These are phyloP conservation scores for Tupaia chinensis DNA, from an alignment of 2,113 vertebrate species.

Conservation along the genomic window DNA sequence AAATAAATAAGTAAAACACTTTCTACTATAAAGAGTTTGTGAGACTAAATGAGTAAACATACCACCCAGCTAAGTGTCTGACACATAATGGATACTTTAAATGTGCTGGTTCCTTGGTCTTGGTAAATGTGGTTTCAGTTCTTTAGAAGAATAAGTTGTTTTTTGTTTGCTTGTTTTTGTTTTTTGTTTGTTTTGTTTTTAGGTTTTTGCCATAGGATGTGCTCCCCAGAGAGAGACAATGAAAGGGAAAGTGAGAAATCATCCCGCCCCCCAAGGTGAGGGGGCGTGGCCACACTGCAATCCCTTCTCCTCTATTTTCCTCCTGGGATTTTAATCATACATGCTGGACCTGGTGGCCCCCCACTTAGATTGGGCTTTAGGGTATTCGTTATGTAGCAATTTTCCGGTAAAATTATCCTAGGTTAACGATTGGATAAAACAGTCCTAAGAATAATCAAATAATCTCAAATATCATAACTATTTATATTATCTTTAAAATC, in stretches of 20 bases:
- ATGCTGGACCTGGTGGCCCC: no score
- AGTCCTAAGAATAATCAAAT: slow-evolving; percentile 10
- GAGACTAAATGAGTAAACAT: neutral
- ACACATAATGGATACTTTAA: neutral
- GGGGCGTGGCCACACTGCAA: no score
- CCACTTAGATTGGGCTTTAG: neutral
- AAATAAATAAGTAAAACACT: neutral
- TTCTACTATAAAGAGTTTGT: neutral
- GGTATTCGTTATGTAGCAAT: neutral
- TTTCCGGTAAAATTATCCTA: slow-evolving; percentile 22
- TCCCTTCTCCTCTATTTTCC: no score
- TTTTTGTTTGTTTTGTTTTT: no score
- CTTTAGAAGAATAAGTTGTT: neutral
- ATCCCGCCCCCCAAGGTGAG: no score
- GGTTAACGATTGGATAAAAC: slow-evolving; percentile 32
- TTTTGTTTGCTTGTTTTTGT: no score
- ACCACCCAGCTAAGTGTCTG: neutral
- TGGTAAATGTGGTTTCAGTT: slow-evolving; percentile 11
- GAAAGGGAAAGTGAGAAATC: no score
- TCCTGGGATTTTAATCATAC: no score
- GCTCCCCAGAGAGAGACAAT: no score
- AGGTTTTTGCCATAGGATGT: no score
- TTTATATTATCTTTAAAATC: slow-evolving; percentile 38
- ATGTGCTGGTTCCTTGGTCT: neutral
- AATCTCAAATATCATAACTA: slow-evolving; percentile 37